These are phyloP conservation scores for Lethocerus indicus DNA, from an alignment of 1,140 invertebrate species.

Conservation along the genomic window DNA sequence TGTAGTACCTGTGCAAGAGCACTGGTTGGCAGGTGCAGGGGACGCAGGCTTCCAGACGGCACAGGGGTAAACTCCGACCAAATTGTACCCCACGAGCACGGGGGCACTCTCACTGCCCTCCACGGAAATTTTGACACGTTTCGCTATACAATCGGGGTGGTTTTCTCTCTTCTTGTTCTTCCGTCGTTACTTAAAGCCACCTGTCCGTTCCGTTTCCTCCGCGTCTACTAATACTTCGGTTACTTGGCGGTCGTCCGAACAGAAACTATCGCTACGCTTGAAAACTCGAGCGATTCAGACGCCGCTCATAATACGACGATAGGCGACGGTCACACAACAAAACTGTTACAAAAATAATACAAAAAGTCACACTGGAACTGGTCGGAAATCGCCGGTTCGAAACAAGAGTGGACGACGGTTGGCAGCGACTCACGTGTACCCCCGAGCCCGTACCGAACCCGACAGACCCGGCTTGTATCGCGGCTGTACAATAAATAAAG, in stretches of 20 bases:
- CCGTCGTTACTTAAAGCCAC: neutral
- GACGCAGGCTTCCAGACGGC: conserved; percentile 30
- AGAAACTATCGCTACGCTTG: too few relatives aligned
- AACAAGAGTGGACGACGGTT: too few relatives aligned
- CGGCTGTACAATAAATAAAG: too few relatives aligned
- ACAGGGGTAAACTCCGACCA: conserved; percentile 35
- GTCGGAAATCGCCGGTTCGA: too few relatives aligned
- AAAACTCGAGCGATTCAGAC: too few relatives aligned
- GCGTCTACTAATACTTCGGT: neutral
- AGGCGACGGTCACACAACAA: too few relatives aligned
- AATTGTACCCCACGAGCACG: conserved; percentile 29
- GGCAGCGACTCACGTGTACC: too few relatives aligned
- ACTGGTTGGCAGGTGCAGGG: conserved; percentile 7
- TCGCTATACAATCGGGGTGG: neutral
- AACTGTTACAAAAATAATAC: too few relatives aligned
- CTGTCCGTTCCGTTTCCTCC: neutral
- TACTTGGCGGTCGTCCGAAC: neutral
- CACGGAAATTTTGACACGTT: conserved; percentile 17
- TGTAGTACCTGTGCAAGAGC: conserved; percentile 25
- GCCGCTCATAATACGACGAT: too few relatives aligned
- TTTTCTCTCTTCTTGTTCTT: neutral
- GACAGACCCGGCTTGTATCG: too few relatives aligned
- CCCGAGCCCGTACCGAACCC: too few relatives aligned
- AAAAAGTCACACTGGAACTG: too few relatives aligned
- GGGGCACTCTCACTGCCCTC: conserved; percentile 11